These are phyloP conservation scores for Riparia riparia DNA, from an alignment of 2,113 vertebrate species.

Conservation along the genomic window DNA sequence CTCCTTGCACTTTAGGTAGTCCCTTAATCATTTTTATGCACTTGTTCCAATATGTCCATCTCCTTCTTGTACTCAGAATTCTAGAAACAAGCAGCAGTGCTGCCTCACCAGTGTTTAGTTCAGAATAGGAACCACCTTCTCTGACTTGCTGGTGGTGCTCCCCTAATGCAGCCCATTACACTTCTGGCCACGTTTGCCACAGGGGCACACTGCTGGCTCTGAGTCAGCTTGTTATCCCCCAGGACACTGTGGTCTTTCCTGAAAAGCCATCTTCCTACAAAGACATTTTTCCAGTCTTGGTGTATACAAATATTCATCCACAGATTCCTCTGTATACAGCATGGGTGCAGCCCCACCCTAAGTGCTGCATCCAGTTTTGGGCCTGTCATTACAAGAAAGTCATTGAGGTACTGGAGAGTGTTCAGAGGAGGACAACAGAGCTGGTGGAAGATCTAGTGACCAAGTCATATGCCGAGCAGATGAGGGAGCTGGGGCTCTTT, in stretches of 20 bases:
- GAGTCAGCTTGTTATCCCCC: not conserved
- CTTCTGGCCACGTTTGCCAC: accelerated
- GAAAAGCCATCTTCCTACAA: not conserved
- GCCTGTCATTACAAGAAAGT: not conserved
- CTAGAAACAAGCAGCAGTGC: not conserved
- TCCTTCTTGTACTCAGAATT: not conserved
- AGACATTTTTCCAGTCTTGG: not conserved
- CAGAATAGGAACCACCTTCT: not conserved
- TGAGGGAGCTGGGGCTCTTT: not conserved
- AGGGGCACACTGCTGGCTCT: not conserved
- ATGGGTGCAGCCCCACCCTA: accelerated
- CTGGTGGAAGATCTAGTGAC: not conserved
- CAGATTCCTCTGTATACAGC: not conserved
- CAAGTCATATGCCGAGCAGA: no score
- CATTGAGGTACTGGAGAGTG: not conserved
- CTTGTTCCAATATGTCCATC: not conserved
- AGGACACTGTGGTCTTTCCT: not conserved
- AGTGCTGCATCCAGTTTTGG: not conserved
- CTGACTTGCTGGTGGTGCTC: not conserved
- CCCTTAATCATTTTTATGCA: not conserved
- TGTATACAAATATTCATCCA: not conserved
- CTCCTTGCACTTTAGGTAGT: not conserved
- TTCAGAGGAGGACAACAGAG: not conserved
- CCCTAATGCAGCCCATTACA: accelerated
- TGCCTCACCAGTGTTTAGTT: not conserved